Evolutionary conservation across 30 jellyfish, hydroid and myxozoan genomes (phyloP), one percentile per base, ranked within the genome.

Genomic region (Chrysaora quinquecirrha): DNA sequence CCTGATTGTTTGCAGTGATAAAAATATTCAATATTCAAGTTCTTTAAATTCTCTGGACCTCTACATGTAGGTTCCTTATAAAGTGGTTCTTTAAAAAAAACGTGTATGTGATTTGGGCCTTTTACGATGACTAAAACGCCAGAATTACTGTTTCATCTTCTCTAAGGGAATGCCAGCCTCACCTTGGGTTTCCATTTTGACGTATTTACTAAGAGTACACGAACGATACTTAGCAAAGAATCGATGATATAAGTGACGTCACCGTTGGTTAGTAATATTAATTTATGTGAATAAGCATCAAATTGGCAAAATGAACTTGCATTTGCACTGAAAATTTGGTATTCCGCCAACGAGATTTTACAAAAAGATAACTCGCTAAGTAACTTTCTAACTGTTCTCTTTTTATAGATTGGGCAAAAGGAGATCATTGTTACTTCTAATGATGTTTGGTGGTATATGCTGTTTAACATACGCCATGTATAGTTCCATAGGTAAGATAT

Each of bases 351-450:
- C 58, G 16, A 6, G 58, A 6, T 43, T 9, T 43, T 43, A 1
- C 18, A 43, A 16, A 6, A 16, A 43, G 9, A 6, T 6, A 6
- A 43, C 16, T 27, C 61, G 18, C 30, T 18, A 29, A 32, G n/a
- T 28, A 10, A 0, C 14, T 67, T 0, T 43, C 32, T 67, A 28
- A 25, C 61, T 67, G 21, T 4, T 67, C 32, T 19, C 24, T 28
- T 21, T 22, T 35, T 35, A 2, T 19, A 79, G 90, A 30, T 14
- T 79, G 22, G 92, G 92, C 31, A 82, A 82, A 63, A 60, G 92
- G 33, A 58, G 68, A 25, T 73, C 81, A 1, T 33, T 82, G 16
- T 22, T 82, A 2, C 9, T 31, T 16, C 35, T 49, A 49, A 34
- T 64, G 71, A 19, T 82, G 29, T 46, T 29, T 69, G 92, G 92